Evolutionary conservation across 2,888 invertebrate species (phyloP), one percentile per base, ranked within the genome.

Genomic region (Caenorhabditis sp.): DNA sequence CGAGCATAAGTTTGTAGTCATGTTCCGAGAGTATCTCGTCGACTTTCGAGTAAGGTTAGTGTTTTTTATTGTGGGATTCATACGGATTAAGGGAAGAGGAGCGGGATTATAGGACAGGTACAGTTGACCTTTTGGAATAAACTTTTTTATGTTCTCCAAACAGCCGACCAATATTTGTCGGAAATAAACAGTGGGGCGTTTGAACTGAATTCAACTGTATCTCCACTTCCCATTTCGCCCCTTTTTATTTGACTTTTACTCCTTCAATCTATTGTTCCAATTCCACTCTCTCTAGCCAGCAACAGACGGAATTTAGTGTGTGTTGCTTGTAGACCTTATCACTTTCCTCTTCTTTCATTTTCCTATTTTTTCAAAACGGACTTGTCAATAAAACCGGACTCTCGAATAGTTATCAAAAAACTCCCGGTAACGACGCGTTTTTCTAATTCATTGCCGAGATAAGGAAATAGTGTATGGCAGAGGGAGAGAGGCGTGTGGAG

Each of bases 361-460:
- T 9, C 18, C 18, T 15, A 9, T 56, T 56, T 56, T 56, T 56
- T 56, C 56, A 32, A 13, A 8, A 56, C 56, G 32, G 55, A 35
- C 20, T 56, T 20, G 32, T 20, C 35, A 51, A 28, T 56, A 35
- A 56, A n/a, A 56, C 56, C 56, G 56, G 56, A 56, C 28, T 28
- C 56, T 35, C 8, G 18, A n/a, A 56, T 8, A 32, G 32, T 56
- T 9, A 32, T 32, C 56, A 55, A 28, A 56, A 55, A 32, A 56
- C 32, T 32, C 35, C 56, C 18, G 56, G 18, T 35, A 35, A 56
- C 56, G 56, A 32, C 56, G 8, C n/a, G 32, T 32, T 56, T 56
- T 11, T 8, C 35, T 56, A 35, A 56, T 56, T 56, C 35, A 56
- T 1, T 32, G 56, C 20, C 15, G 8, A 18, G 56, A 56, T 56